Base-by-base conservation (phyloP, 2,113 vertebrate genomes). In the Dipodomys merriami region DNA sequence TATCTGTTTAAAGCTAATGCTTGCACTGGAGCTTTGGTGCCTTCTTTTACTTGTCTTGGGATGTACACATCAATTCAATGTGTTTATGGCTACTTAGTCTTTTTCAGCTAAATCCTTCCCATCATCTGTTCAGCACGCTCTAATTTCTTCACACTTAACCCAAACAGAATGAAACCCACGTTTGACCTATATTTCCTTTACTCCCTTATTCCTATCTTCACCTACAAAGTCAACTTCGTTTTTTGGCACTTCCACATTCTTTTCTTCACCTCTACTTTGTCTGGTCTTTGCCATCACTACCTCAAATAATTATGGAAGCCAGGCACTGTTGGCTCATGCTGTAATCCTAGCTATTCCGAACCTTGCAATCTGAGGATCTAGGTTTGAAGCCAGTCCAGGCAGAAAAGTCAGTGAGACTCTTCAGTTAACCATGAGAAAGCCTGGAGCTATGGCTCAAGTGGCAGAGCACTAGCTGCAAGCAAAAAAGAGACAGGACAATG, bases 161-260 rank as follows among this genome's bases (percentile, higher is more conserved):
- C 71, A 92, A 86, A 73, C 16, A 88, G 89, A 88, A 86, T 29
- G 74, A 71, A 84, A 53, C 11, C 25, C 44, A 81, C 11, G 46
- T 94, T 80, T 83, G 77, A 80, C 68, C n/a, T 86, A 44, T 44
- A 20, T 29, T 86, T 89, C 69, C 27, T 81, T 82, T 72, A 88
- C 77, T 82, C 62, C 8, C 23, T 83, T 85, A 57, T 22, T 15
- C n/a, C 25, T 68, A 46, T 88, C 33, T 73, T 74, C 27, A 39
- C 29, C 53, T 86, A 74, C 3, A 74, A 67, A 69, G 80, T 39
- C 79, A 60, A 27, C n/a, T 49, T 20, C 15, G 39, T 39, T 18
- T 4, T 57, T 88, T 33, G 62, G 44, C 11, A 53, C 65, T 49
- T 86, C 33, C 11, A 73, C 25, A 15, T 88, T 23, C 18, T 73